Percentiles rank a stretch among this genome's conserved stretches.
Conservation (phyloP, 2,888 invertebrate species). For the Cordilura impudica region DNA sequence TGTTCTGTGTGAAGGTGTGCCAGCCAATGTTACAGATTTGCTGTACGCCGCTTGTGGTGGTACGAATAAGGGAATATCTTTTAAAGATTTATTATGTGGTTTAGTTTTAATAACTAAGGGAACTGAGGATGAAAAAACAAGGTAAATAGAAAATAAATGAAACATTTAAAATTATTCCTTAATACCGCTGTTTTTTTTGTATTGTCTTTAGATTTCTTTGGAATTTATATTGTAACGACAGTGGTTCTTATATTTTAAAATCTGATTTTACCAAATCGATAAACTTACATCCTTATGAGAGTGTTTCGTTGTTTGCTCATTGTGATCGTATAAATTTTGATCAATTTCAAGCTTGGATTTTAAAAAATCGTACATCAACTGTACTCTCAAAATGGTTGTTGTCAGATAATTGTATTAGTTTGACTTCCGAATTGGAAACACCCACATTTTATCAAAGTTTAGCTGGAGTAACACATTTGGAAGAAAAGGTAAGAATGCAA, state of each 20-base stretch:
- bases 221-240: slow-evolving; percentile 91
- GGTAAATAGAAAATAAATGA: slow-evolving; percentile 66
- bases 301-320: slow-evolving; percentile 76
- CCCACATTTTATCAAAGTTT: slow-evolving; percentile 95
- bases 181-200: neutral
- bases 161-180: neutral
- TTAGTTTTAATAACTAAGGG: slow-evolving; percentile 92
- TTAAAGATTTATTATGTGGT: slow-evolving; percentile 90
- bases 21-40: slow-evolving; percentile 88
- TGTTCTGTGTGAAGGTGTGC: slow-evolving; percentile 92
- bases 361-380: slow-evolving; percentile 86
- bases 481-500: slow-evolving; percentile 85
- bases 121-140: slow-evolving; percentile 90
- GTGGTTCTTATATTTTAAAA: slow-evolving; percentile 85
- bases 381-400: slow-evolving; percentile 90
- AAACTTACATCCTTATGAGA: slow-evolving; percentile 77
- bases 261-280: slow-evolving; percentile 85
- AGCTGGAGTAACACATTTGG: slow-evolving; percentile 94
- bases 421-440: slow-evolving; percentile 90
- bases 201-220: slow-evolving; percentile 84
- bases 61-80: slow-evolving; percentile 87
- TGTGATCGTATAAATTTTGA: slow-evolving; percentile 83
- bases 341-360: slow-evolving; percentile 89
- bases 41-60: slow-evolving; percentile 92
- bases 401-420: slow-evolving; percentile 84